Evolutionary conservation across 2,888 invertebrate genomes (phyloP).

Genomic region (Stenichneumon culpator): DNA sequence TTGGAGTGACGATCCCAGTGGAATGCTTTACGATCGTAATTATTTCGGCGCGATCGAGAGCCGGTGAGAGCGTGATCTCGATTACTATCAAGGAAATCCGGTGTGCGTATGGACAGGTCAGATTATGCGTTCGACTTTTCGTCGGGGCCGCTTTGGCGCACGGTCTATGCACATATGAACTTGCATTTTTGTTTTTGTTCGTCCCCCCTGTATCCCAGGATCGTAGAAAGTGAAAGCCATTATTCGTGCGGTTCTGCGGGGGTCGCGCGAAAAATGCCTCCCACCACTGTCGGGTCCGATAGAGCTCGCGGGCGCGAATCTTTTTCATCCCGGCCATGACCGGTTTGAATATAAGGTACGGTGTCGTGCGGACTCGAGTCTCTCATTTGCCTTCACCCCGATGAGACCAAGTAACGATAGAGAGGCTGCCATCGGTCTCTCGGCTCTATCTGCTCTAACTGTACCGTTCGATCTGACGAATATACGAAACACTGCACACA

Average conservation of each 20-base stretch:
- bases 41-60: neutral
- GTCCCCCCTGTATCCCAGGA: slow-evolving; percentile 40
- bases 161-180: slow-evolving; percentile 60
- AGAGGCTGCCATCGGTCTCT: slow-evolving; percentile 39
- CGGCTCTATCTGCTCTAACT: neutral
- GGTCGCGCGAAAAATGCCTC: slow-evolving; percentile 78
- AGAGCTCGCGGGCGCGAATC: slow-evolving; percentile 72
- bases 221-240: slow-evolving; percentile 83
- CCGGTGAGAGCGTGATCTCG: slow-evolving; percentile 8
- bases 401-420: slow-evolving; percentile 60
- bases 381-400: slow-evolving; percentile 75
- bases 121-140: slow-evolving; percentile 47
- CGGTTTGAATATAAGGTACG: slow-evolving; percentile 80
- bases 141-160: slow-evolving; percentile 25
- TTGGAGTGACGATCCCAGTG: neutral
- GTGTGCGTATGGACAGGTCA: slow-evolving; percentile 38
- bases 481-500: slow-evolving; percentile 5
- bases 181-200: slow-evolving; percentile 51
- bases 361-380: slow-evolving; percentile 68
- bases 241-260: slow-evolving; percentile 73
- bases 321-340: slow-evolving; percentile 77
- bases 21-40: neutral
- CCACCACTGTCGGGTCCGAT: slow-evolving; percentile 71
- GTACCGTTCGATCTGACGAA: neutral
- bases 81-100: slow-evolving; percentile 39